These are phyloP conservation scores for Acanthosepion lycidas DNA, from an alignment of 2,888 invertebrate genomes.

Conservation along the genomic window DNA sequence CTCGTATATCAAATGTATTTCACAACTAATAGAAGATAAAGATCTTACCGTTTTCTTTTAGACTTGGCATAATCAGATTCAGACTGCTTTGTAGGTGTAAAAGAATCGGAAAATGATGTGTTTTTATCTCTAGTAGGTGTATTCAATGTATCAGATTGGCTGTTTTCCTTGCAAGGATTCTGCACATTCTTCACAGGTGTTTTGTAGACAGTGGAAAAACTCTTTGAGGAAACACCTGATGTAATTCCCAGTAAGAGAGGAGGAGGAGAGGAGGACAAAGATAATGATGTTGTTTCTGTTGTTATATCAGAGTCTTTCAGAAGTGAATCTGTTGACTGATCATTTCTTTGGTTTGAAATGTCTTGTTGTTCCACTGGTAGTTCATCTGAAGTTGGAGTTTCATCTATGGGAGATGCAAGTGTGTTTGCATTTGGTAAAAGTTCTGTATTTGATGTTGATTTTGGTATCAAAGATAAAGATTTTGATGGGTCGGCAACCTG, in stretches of 20 bases:
- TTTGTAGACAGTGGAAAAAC: background rate
- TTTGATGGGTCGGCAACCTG: background rate
- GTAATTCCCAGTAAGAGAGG: background rate
- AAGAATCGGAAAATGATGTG: background rate
- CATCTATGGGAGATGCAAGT: background rate
- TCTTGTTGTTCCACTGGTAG: background rate
- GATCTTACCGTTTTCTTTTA: conserved; percentile 38
- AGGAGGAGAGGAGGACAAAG: background rate
- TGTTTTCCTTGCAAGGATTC: background rate
- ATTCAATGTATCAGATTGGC: background rate
- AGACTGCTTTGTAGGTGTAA: background rate
- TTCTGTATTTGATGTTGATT: too few relatives aligned
- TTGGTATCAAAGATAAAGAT: too few relatives aligned
- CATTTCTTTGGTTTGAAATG: background rate
- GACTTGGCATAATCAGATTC: conserved; percentile 14
- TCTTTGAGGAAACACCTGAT: background rate
- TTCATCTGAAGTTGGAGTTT: background rate
- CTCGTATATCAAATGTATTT: too few relatives aligned
- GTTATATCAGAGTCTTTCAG: background rate
- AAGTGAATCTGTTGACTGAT: background rate
- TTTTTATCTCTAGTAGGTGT: background rate
- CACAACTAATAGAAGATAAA: background rate
- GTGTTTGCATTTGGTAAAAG: background rate
- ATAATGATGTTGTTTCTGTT: background rate
- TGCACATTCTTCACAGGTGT: conserved; percentile 11